Conservation (phyloP, 2,888 invertebrate genomes). For the Danaus chrysippus region DNA sequence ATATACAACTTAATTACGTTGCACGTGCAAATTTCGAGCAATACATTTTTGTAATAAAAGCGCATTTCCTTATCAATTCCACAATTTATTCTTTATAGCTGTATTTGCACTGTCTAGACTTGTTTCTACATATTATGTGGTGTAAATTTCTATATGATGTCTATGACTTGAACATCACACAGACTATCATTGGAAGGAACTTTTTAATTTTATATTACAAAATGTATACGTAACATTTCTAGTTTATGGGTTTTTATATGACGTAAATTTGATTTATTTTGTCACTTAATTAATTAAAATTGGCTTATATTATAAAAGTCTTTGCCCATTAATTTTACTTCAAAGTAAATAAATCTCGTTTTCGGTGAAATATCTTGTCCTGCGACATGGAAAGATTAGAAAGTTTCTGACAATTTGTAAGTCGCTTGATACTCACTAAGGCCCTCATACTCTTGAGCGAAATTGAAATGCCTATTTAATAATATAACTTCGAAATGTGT, state of each 20-base stretch:
- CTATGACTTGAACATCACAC: not conserved
- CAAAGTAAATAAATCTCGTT: constrained; percentile 37
- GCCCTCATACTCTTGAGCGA: constrained; percentile 42
- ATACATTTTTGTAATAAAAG: constrained; percentile 5
- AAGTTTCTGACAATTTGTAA: constrained; percentile 55
- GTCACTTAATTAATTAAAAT: not conserved
- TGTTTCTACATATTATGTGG: not conserved
- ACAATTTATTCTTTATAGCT: constrained; percentile 9
- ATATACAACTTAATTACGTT: not conserved
- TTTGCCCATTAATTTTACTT: constrained; percentile 32
- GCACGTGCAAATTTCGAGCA: constrained; percentile 22
- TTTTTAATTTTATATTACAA: too few species aligned
- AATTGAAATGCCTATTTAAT: constrained; percentile 22
- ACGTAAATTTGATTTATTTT: not conserved
- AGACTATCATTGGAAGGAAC: too few species aligned
- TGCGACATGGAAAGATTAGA: constrained; percentile 52
- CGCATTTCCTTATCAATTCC: constrained; percentile 10
- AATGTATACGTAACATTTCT: not conserved
- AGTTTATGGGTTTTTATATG: not conserved
- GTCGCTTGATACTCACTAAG: constrained; percentile 54
- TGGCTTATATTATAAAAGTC: not conserved
- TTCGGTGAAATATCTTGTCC: constrained; percentile 56
- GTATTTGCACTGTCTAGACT: constrained; percentile 4
- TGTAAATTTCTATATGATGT: constrained; percentile 1
- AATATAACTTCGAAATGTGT: constrained; percentile 14